Conservation (phyloP, 2,888 invertebrate genomes). For the Torymus aiolomorphi region DNA sequence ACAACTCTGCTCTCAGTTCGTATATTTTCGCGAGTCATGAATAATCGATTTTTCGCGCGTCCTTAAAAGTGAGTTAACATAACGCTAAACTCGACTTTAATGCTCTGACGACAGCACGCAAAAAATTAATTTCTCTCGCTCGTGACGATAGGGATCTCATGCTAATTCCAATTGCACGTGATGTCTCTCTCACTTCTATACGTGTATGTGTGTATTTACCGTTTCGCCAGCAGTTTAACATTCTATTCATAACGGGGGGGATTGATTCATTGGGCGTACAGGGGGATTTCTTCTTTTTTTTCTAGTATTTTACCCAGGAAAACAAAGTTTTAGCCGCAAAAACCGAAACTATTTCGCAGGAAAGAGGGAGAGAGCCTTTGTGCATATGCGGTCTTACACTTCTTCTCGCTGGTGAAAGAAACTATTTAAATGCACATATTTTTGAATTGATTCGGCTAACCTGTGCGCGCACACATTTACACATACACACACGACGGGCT, state of each 20-base stretch:
- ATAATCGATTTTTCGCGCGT: slow-evolving; percentile 29
- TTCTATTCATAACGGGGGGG: no score
- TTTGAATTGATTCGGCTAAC: neutral
- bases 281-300: no score
- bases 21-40: slow-evolving; percentile 5
- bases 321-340: no score
- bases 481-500: no score
- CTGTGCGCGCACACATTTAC: neutral
- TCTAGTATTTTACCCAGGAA: no score
- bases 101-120: slow-evolving; percentile 10
- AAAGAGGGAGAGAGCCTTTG: no score
- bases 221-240: no score
- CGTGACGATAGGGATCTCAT: neutral
- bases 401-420: neutral
- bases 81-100: neutral
- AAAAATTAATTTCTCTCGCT: slow-evolving; percentile 10
- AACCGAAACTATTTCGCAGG: no score
- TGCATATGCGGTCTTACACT: neutral
- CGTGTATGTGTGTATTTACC: no score
- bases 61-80: slow-evolving; percentile 6
- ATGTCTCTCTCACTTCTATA: neutral
- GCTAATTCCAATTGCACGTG: neutral
- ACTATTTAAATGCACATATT: neutral
- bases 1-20: no score
- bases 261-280: no score